Percentiles rank a stretch among this genome's conserved stretches.
These are phyloP conservation scores for Gila robusta DNA, from an alignment of 2,797 vertebrate genomes.

Conservation along the genomic window DNA sequence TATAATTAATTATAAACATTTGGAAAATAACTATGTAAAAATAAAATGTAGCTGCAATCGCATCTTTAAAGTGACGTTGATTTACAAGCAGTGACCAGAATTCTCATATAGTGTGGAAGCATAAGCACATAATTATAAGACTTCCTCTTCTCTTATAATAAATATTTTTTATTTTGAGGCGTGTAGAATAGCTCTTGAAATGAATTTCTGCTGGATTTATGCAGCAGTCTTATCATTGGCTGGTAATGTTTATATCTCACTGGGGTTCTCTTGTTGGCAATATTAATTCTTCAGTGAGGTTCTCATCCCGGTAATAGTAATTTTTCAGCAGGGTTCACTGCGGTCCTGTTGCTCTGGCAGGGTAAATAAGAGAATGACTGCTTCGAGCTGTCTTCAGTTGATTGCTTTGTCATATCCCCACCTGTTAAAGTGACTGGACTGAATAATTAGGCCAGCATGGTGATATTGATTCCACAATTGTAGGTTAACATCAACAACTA, in stretches of 20 bases:
- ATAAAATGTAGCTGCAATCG: too few species aligned
- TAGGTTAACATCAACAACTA: constrained; percentile 31
- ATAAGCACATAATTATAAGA: constrained; percentile 5
- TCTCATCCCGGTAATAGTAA: constrained; percentile 21
- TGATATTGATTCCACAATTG: constrained; percentile 44
- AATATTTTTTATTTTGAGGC: neutral
- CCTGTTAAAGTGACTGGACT: constrained; percentile 41
- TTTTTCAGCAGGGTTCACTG: constrained; percentile 38
- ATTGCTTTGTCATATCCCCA: constrained; percentile 45
- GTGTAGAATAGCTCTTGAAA: constrained; percentile 29
- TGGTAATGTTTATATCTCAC: constrained; percentile 45
- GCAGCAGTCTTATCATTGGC: constrained; percentile 15
- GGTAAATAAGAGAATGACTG: constrained; percentile 41
- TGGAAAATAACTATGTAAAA: too few species aligned
- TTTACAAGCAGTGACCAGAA: too few species aligned
- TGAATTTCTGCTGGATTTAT: constrained; percentile 33
- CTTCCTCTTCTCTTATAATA: neutral
- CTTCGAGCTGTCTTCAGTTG: constrained; percentile 36
- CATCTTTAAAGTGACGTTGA: too few species aligned
- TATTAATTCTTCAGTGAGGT: constrained; percentile 37
- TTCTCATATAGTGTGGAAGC: neutral
- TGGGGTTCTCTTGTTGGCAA: constrained; percentile 31
- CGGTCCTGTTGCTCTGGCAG: constrained; percentile 14
- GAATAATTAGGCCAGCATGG: constrained; percentile 37
- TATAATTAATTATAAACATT: too few species aligned